Evolutionary conservation across 1,140 invertebrate species (phyloP), one percentile per base, ranked within the genome.

Genomic region (Drosophila varians): DNA sequence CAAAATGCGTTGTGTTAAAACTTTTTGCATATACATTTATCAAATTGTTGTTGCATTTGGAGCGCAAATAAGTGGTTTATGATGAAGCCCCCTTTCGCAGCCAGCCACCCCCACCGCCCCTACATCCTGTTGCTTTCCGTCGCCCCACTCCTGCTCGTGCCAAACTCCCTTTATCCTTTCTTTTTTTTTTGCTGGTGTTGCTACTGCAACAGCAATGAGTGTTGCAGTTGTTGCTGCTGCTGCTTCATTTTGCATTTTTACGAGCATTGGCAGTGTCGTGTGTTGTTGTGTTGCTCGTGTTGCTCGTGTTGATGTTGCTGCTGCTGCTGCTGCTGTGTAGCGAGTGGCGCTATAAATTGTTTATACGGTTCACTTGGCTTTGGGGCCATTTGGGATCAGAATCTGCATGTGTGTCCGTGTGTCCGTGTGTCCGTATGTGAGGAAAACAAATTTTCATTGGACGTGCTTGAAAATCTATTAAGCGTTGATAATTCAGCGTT

Each of bases 61-160:
- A 86, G 80, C 80, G 80, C 76, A 84, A 84, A 84, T 84, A 84
- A 86, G 80, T 87, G 80, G 80, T 86, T 86, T 86, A 86, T 86
- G 80, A 86, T 86, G 82, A 86, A 87, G 73, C 73, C 55, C 23
- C 46, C 52, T 36, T 36, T 49, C 34, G 25, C 18, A 19, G 0
- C 16, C 19, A 28, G 9, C 14, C 38, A 5, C 9, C 19, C n/a
- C 26, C 6, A 16, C 1, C 4, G 12, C 14, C 23, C 28, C 7
- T 11, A 23, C 8, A 1, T 42, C 23, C 19, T n/a, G 9, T 8
- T 18, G 7, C 52, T 9, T 9, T 1, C 19, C 9, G 3, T 11
- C 11, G 12, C 9, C 21, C 36, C 14, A 8, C 21, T 5, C 12
- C 18, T 18, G 9, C 9, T 21, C 38, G 25, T 16, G 25, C 6